Evolutionary conservation across 2,888 invertebrate species (phyloP), one percentile per base, ranked within the genome.

Genomic region (Phlogophora meticulosa): DNA sequence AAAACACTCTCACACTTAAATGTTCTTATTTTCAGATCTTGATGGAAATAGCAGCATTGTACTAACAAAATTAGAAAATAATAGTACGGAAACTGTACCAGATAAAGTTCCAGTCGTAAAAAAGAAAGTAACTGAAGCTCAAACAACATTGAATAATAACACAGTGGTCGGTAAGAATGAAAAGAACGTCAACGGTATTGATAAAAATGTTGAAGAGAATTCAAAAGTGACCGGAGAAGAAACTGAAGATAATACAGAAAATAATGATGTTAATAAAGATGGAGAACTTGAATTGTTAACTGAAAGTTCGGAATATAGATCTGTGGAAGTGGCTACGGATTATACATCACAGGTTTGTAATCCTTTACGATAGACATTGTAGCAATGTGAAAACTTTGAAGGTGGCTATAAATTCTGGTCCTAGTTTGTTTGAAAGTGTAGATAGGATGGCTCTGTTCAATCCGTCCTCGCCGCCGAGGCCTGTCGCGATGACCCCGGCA

Each of bases 21-120:
- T n/a, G n/a, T n/a, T n/a, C n/a, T n/a, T n/a, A n/a, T 28, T 90
- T 88, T 15, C 88, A 94, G 94, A 94, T 83, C 88, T 94, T 42
- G 93, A 94, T 20, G 92, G 91, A 0, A 92, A 90, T n/a, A 88
- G 80, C 36, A 91, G 86, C 56, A 85, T 87, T 45, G 72, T 63
- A 67, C 55, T 3, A 65, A 70, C 13, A 66, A 72, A 17, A 79
- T 13, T 71, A 17, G 11, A 46, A 42, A 78, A 72, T 52, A 67
- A 46, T n/a, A 66, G 61, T 10, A 65, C 58, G 40, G 65, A 67
- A 58, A 53, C 34, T 11, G n/a, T 24, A 51, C 22, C 2, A 28
- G 42, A 59, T 34, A 46, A 61, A 55, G 43, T 34, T 40, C 22
- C 17, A 15, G 4, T 53, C 1, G 28, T 60, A 53, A 53, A 52